Base-by-base conservation (phyloP, 2,888 invertebrate species). In the Lasioglossum morio region DNA sequence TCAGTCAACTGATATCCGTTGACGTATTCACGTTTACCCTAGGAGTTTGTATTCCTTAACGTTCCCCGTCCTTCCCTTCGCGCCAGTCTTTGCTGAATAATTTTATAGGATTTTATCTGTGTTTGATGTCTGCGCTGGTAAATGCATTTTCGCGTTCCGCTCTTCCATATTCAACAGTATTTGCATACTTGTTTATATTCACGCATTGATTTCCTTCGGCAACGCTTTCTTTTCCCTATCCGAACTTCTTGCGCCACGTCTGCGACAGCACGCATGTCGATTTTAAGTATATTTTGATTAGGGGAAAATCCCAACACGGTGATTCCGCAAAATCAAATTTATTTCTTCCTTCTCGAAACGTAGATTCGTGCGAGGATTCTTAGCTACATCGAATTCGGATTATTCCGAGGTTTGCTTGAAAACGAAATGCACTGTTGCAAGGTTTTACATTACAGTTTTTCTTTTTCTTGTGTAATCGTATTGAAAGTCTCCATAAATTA, bases 81-180 rank as follows among this genome's bases (percentile, higher is more conserved):
- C 48, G 14, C 46, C 12, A 14, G 34, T 57, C 82, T 75, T 79
- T 40, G 19, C 70, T 60, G 82, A 79, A 79, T 82, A 79, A 74
- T 82, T 79, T 82, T 34, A 69, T 46, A 43, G 34, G 46, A 57
- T 75, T 82, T 70, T 72, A 74, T 79, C 60, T 66, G 73, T 70
- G 63, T 82, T 70, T 70, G 70, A 27, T 43, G 69, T 78, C 74
- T 74, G 48, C 30, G 19, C 46, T 10, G 46, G n/a, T 57, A 57
- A 37, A 72, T 60, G 73, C 46, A 60, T 60, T 43, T 46, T 57
- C 72, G 34, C 37, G 30, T 77, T 57, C 77, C 43, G 60, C 34
- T 57, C 63, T 43, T 84, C 73, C 81, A 77, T 84, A 81, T 77
- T 80, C 80, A 83, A 63, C 46, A 43, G 30, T 66, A 81, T 84